phyloP scores from a whole-genome alignment of 2,888 invertebrate species.

The Eupithecia centaureata region DNA sequence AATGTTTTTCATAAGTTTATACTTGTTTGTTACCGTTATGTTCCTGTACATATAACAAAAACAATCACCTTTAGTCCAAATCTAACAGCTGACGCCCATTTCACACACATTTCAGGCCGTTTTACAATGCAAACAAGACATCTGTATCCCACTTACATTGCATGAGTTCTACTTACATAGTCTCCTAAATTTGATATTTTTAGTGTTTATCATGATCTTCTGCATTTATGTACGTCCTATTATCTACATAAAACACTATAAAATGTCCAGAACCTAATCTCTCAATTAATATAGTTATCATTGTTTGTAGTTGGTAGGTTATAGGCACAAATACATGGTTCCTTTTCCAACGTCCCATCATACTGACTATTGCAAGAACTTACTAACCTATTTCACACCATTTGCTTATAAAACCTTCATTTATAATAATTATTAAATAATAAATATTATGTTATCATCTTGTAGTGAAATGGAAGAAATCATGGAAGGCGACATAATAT shows the following conservation, averaged over 20 bases:
- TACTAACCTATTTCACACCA: too few relatives aligned
- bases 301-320: background rate
- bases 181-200: background rate
- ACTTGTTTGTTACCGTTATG: background rate
- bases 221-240: background rate
- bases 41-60: background rate
- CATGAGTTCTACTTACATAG: background rate
- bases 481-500: constrained; percentile 44
- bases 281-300: background rate
- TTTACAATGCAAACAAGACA: constrained; percentile 20
- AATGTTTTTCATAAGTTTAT: constrained; percentile 3
- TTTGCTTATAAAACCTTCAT: too few relatives aligned
- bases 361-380: background rate
- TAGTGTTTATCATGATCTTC: background rate
- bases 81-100: background rate
- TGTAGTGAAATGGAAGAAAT: constrained; percentile 43
- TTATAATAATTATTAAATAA: too few relatives aligned
- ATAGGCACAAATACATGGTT: background rate
- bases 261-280: background rate
- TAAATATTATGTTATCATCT: background rate
- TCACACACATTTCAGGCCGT: background rate
- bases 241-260: background rate
- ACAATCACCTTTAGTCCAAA: background rate
- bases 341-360: background rate
- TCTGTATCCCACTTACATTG: background rate